A percentile compares a stretch with the other conserved stretches of the same genome.
These are phyloP conservation scores for Lepidurus apus DNA, from an alignment of 1,140 invertebrate genomes.

Conservation along the genomic window DNA sequence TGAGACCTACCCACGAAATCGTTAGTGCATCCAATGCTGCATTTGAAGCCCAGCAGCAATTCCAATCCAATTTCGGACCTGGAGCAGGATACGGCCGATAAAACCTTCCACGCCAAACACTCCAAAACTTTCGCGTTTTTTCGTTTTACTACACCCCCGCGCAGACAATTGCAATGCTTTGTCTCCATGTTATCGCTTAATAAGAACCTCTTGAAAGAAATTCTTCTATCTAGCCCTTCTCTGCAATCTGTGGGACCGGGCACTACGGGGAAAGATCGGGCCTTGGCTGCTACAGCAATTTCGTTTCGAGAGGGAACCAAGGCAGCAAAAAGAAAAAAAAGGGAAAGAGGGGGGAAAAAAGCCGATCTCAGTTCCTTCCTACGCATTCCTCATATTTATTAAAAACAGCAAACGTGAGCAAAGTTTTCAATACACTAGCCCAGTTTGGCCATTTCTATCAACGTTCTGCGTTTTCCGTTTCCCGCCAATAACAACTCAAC, in stretches of 20 bases:
- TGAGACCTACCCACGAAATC: conserved; percentile 12
- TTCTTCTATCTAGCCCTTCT: conserved; percentile 5
- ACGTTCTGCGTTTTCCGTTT: background rate
- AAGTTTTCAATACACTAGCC: background rate
- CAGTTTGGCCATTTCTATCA: background rate
- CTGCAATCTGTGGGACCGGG: background rate
- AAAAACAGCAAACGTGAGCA: background rate
- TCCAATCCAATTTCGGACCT: conserved; percentile 30
- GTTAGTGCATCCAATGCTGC: conserved; percentile 30
- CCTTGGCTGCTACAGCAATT: background rate
- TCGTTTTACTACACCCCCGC: conserved; percentile 17
- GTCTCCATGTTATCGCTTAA: conserved; percentile 21
- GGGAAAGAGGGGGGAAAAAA: background rate
- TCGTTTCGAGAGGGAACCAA: background rate
- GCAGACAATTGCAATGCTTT: background rate
- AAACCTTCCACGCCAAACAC: conserved; percentile 24
- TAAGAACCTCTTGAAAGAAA: conserved; percentile 20
- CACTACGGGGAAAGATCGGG: background rate
- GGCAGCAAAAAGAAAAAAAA: background rate
- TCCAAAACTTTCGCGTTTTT: background rate
- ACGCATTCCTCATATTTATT: conserved; percentile 13
- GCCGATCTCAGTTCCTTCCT: conserved; percentile 11
- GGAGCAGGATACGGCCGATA: conserved; percentile 33
- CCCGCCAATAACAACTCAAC: background rate
- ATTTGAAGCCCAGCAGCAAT: conserved; percentile 31